Percentiles rank a stretch among this genome's conserved stretches.
Conservation (phyloP, 1,140 invertebrate species). For the Macrobrachium nipponense region DNA sequence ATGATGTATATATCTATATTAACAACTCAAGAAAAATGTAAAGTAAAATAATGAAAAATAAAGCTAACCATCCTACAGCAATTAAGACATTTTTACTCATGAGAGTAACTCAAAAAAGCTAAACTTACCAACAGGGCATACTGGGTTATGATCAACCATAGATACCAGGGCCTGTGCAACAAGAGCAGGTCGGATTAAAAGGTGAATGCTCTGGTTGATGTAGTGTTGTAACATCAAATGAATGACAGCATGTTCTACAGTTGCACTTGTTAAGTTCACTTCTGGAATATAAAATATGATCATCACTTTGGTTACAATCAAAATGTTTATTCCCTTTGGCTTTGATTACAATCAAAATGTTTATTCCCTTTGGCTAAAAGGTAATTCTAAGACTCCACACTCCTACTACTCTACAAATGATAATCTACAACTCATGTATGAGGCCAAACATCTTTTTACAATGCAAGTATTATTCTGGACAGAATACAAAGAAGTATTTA, state of each 20-base stretch:
- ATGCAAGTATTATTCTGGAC: no score
- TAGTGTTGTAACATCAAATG: constrained; percentile 64
- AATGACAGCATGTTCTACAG: constrained; percentile 36
- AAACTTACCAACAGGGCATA: constrained; percentile 32
- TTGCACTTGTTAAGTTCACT: constrained; percentile 4
- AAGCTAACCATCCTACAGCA: not conserved
- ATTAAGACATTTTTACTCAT: not conserved
- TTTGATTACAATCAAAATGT: not conserved
- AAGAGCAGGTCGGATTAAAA: constrained; percentile 56
- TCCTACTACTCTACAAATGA: no score
- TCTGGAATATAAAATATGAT: not conserved
- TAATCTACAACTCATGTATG: no score
- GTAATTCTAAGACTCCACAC: not conserved
- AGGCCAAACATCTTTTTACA: no score
- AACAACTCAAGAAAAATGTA: no score
- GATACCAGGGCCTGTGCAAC: constrained; percentile 36
- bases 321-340: not conserved
- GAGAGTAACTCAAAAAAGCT: not conserved
- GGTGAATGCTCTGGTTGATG: constrained; percentile 61
- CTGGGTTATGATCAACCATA: not conserved
- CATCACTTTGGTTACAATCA: not conserved
- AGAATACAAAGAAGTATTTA: no score
- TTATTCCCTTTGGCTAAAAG: not conserved
- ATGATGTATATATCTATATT: no score
- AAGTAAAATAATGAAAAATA: not conserved